Conservation (phyloP, 1,140 invertebrate genomes). For the Agrypnia vestita region DNA sequence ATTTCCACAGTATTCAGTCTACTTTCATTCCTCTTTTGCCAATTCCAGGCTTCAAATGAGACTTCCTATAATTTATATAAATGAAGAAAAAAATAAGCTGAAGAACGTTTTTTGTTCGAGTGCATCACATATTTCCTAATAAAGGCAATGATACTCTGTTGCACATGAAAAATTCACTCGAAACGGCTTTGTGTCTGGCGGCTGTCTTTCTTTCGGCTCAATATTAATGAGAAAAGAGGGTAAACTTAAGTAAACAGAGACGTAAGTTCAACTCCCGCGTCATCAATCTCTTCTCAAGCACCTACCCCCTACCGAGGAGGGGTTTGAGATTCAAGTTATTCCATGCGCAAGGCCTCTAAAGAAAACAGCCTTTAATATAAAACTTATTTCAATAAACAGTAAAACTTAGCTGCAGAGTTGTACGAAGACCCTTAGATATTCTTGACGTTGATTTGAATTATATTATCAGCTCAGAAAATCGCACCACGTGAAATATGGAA, state of each 20-base stretch:
- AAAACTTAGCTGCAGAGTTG: too few species aligned
- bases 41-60: too few species aligned
- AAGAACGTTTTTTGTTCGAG: not conserved
- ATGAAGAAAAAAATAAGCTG: too few species aligned
- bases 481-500: too few species aligned
- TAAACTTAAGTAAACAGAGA: not conserved
- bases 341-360: not conserved
- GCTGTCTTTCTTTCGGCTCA: not conserved
- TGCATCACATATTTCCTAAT: not conserved
- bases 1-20: too few species aligned
- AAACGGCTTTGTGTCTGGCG: not conserved
- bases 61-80: too few species aligned
- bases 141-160: not conserved
- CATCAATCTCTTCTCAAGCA: not conserved
- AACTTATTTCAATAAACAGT: too few species aligned
- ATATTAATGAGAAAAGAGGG: constrained; percentile 6
- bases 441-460: too few species aligned
- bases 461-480: too few species aligned
- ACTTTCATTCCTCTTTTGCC: too few species aligned
- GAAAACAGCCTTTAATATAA: too few species aligned
- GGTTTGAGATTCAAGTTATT: not conserved
- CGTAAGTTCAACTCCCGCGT: not conserved
- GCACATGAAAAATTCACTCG: not conserved
- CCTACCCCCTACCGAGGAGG: not conserved
- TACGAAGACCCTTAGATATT: too few species aligned